Percentiles rank a stretch among this genome's conserved stretches.
Evolutionary conservation across 2,113 vertebrate species (phyloP).

Genomic region (Dicrurus megarhynchus): DNA sequence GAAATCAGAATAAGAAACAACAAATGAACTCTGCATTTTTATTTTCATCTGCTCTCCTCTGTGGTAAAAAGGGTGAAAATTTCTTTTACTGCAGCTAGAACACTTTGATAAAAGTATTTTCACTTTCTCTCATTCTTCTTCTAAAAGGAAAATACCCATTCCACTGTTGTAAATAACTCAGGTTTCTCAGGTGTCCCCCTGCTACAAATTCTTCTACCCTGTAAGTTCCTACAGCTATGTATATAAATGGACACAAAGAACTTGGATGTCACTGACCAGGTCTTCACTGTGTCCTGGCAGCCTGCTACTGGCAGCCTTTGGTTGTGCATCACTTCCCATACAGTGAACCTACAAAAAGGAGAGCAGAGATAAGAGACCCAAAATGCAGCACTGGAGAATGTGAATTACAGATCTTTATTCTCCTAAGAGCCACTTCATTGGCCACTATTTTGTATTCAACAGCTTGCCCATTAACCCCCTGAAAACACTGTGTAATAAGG

Average conservation of each 20-base stretch:
- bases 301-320: not conserved
- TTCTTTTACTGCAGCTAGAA: not conserved
- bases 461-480: not conserved
- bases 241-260: not conserved
- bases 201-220: not conserved
- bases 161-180: not conserved
- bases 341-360: not conserved
- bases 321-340: not conserved
- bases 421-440: not conserved
- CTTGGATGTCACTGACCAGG: not conserved
- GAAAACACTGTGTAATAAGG: slow-evolving; percentile 1
- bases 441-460: not conserved
- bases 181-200: not conserved
- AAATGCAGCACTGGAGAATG: not conserved
- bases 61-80: not conserved
- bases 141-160: not conserved
- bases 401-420: not conserved
- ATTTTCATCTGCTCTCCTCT: not conserved
- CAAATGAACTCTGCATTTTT: not conserved
- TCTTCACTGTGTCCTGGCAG: not conserved
- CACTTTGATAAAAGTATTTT: not conserved
- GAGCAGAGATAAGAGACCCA: not conserved
- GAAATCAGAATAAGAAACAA: not conserved
- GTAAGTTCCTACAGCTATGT: not conserved
- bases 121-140: not conserved